Evolutionary conservation across 2,797 vertebrate species (phyloP).

Genomic region (Acrocephalus scirpaceus): DNA sequence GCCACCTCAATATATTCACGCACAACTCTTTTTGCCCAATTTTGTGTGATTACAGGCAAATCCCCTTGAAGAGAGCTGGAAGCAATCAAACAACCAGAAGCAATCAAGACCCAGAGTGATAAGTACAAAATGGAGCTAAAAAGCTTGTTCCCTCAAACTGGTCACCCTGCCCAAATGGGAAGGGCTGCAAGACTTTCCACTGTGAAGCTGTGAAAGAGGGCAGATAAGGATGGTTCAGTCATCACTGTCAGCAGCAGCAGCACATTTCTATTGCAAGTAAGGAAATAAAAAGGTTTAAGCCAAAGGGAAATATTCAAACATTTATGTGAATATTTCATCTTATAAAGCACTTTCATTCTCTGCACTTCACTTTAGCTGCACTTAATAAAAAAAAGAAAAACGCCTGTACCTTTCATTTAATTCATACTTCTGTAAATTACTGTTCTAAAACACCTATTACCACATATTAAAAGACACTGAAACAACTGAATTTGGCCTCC

Average conservation of each 20-base stretch:
- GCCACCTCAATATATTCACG: background rate
- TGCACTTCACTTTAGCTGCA: background rate
- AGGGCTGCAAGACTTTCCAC: background rate
- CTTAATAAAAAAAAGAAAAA: background rate
- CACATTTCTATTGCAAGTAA: background rate
- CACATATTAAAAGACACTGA: background rate
- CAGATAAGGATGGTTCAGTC: background rate
- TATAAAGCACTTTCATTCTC: background rate
- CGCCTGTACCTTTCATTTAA: background rate
- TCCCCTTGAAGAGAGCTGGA: background rate
- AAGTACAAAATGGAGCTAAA: slow-evolving; percentile 2
- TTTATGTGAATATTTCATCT: background rate
- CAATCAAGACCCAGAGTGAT: background rate
- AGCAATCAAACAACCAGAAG: slow-evolving; percentile 4
- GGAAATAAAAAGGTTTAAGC: background rate
- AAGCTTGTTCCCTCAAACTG: background rate
- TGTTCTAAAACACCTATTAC: background rate
- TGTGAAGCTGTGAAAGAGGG: background rate
- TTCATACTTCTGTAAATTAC: background rate
- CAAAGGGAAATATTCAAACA: background rate
- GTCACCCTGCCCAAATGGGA: background rate
- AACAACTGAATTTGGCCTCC: background rate
- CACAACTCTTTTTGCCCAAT: background rate
- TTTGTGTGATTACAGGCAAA: background rate
- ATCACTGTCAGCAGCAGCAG: background rate